These are phyloP conservation scores for Agrypnus murinus DNA, from an alignment of 2,888 invertebrate genomes.

Conservation along the genomic window DNA sequence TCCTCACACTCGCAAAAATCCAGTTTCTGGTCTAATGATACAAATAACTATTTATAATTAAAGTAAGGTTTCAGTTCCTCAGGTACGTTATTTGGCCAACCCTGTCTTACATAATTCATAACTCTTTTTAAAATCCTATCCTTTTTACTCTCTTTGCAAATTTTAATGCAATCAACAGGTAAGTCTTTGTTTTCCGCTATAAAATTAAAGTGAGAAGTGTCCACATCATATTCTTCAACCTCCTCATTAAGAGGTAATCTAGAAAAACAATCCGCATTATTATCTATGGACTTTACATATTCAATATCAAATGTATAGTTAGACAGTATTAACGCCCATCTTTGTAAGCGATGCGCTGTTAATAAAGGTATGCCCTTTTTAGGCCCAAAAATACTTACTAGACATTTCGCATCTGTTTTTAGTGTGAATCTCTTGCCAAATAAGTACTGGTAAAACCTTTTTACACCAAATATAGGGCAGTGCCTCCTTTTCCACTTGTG, in stretches of 20 bases:
- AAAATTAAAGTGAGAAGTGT: too few species aligned
- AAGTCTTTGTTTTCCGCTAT: too few species aligned
- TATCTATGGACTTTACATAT: background rate
- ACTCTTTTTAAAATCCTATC: too few species aligned
- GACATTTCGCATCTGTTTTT: background rate
- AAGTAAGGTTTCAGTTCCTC: constrained; percentile 23
- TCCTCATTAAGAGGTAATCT: background rate
- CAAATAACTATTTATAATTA: background rate
- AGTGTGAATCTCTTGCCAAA: too few species aligned
- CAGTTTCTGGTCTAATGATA: too few species aligned
- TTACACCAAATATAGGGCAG: constrained; percentile 49
- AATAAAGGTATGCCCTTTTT: constrained; percentile 1
- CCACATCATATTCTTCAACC: too few species aligned
- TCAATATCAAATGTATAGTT: background rate
- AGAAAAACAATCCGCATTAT: background rate
- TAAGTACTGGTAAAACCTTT: constrained; percentile 50
- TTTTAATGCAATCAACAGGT: too few species aligned
- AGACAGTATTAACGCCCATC: background rate
- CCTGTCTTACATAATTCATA: too few species aligned
- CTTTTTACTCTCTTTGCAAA: too few species aligned
- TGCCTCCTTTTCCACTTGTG: constrained; percentile 11
- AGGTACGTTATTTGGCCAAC: background rate
- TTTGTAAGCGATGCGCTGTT: background rate
- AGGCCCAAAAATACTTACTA: background rate
- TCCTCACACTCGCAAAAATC: too few species aligned